phyloP scores from a whole-genome alignment of 1,140 invertebrate species.

The Cataglyphis hispanica region DNA sequence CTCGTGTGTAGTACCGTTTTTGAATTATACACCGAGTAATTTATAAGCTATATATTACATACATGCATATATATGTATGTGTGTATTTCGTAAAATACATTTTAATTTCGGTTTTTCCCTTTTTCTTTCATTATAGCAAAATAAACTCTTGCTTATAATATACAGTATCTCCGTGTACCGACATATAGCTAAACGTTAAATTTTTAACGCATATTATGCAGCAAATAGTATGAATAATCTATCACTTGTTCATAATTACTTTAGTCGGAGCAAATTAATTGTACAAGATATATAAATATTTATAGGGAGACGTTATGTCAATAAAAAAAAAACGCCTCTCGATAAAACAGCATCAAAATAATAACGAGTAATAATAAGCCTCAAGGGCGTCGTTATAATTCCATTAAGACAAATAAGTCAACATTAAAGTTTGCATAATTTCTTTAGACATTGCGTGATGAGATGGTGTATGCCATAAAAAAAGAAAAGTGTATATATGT shows the following conservation, averaged over 20 bases:
- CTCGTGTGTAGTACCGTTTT: constrained; percentile 22
- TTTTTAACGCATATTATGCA: not conserved
- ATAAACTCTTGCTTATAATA: constrained; percentile 42
- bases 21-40: constrained; percentile 38
- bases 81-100: constrained; percentile 39
- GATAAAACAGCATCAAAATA: constrained; percentile 24
- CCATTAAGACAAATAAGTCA: constrained; percentile 15
- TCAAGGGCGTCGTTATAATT: not conserved
- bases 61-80: not conserved
- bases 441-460: not conserved
- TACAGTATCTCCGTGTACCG: constrained; percentile 32
- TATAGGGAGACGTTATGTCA: not conserved
- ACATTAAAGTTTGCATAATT: not conserved
- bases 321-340: not conserved
- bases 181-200: constrained; percentile 17
- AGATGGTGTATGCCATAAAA: constrained; percentile 20
- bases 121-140: constrained; percentile 28
- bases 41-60: constrained; percentile 3
- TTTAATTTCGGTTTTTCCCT: constrained; percentile 38
- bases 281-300: constrained; percentile 22
- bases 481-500: not conserved
- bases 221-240: constrained; percentile 24
- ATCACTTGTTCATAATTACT: constrained; percentile 15
- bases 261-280: constrained; percentile 39
- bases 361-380: constrained; percentile 36